Evolutionary conservation across 2,797 vertebrate genomes (phyloP).

Genomic region (Pyrocephalus nanus): DNA sequence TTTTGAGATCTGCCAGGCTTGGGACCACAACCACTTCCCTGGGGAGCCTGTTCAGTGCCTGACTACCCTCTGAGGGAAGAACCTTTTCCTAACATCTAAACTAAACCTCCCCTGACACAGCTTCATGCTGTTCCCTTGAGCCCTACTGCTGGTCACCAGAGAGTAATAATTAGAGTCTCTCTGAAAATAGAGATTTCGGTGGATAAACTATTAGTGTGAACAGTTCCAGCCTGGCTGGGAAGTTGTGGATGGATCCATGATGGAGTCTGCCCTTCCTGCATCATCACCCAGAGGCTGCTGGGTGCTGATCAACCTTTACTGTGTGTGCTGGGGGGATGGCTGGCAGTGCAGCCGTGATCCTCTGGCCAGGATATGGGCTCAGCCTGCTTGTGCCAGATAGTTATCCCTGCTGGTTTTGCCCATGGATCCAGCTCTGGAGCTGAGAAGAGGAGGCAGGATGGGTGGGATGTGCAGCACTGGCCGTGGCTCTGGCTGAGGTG

Average conservation of each 20-base stretch:
- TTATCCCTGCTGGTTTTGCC: background rate
- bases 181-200: background rate
- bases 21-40: accelerated
- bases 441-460: background rate
- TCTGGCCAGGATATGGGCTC: accelerated
- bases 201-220: background rate
- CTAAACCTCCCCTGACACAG: background rate
- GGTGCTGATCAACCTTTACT: background rate
- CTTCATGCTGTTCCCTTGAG: background rate
- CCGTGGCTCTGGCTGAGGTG: background rate
- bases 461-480: background rate
- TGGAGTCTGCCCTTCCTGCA: background rate
- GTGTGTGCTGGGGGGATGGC: background rate
- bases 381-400: background rate
- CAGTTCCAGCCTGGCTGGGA: background rate
- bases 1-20: background rate
- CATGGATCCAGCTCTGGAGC: background rate
- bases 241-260: accelerated
- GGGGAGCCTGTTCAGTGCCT: background rate
- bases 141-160: background rate
- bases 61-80: background rate
- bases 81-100: background rate
- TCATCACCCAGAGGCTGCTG: background rate
- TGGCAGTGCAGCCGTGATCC: background rate
- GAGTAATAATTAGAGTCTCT: background rate